Percentiles rank a stretch among this genome's conserved stretches.
phyloP scores from a whole-genome alignment of 2,797 vertebrate genomes.

The Esox lucius region DNA sequence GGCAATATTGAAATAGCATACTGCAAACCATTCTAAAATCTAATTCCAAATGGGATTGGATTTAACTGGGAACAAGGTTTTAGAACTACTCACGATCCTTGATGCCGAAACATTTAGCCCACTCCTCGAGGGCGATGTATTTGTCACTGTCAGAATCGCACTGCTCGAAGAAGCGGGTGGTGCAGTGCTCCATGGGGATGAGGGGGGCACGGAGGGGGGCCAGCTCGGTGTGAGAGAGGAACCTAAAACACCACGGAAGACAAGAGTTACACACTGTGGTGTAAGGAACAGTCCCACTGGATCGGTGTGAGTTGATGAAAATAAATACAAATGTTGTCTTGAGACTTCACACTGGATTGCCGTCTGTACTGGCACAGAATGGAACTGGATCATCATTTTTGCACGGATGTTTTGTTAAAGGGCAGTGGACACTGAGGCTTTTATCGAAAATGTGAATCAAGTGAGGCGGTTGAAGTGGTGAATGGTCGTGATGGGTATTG shows the following conservation, averaged over 20 bases:
- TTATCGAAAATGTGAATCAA: too few relatives aligned
- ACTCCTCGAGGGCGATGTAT: slow-evolving; percentile 97
- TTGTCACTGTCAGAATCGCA: slow-evolving; percentile 94
- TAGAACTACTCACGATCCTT: slow-evolving; percentile 87
- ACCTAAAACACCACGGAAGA: slow-evolving; percentile 68
- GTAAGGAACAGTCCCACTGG: not conserved
- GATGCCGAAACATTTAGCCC: slow-evolving; percentile 95
- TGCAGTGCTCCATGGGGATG: slow-evolving; percentile 99
- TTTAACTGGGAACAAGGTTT: not conserved
- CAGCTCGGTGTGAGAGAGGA: slow-evolving; percentile 96
- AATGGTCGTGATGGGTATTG: too few relatives aligned
- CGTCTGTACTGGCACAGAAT: not conserved
- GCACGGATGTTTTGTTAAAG: not conserved
- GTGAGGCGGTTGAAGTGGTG: too few relatives aligned
- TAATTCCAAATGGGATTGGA: not conserved
- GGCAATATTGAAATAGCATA: slow-evolving; percentile 2
- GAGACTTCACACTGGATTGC: not conserved
- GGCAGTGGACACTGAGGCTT: not conserved
- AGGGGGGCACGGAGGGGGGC: slow-evolving; percentile 94
- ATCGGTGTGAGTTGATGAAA: not conserved
- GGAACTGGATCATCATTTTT: not conserved
- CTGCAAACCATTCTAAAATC: not conserved
- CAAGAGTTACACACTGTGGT: not conserved
- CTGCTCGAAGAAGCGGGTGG: slow-evolving; percentile 93
- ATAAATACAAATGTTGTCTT: not conserved